Base-by-base conservation (phyloP, 2,113 vertebrate species). In the Genyomyrus donnyi region DNA sequence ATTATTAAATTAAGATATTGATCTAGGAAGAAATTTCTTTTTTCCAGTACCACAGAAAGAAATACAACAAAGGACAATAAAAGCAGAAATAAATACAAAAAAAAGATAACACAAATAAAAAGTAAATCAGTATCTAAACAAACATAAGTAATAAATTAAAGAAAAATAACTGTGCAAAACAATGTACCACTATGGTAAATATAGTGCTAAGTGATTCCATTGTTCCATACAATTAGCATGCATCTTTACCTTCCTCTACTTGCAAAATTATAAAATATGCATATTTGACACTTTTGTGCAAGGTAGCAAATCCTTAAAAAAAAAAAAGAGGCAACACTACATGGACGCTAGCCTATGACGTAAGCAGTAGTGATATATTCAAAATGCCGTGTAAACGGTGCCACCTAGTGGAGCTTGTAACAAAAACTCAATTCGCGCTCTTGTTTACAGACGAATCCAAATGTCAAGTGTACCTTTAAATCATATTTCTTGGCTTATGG, bases 401-500 rank as follows among this genome's bases (percentile, higher is more conserved):
- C 88, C 88, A 66, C 70, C 88, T 80, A 66, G 66, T 86, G 45
- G 42, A 88, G 19, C 88, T 89, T 5, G 27, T 39, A 15, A 52
- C 13, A 52, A 87, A 3, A 15, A 87, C 13, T 86, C 27, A 27
- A 7, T 56, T 56, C n/a, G 27, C 1, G 50, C 0, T 56, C 42
- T 70, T 45, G 3, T 88, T 45, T 19, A 48, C 88, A 88, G 58
- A 17, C 56, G 5, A 11, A 48, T 70, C 9, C 56, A 66, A 88
- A 42, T 31, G 31, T 88, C 5, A 46, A 21, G 21, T 17, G 3
- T 42, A 80, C 58, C 11, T 85, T 85, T 46, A 48, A 85, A 85
- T 48, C 83, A 24, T 48, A n/a, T 3, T 21, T n/a, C 17, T 19
- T 83, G 5, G 77, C 15, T 83, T 45, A 10, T 45, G 39, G 31